Base-by-base conservation (phyloP, 1,140 invertebrate species). In the Euborellia annulipes region DNA sequence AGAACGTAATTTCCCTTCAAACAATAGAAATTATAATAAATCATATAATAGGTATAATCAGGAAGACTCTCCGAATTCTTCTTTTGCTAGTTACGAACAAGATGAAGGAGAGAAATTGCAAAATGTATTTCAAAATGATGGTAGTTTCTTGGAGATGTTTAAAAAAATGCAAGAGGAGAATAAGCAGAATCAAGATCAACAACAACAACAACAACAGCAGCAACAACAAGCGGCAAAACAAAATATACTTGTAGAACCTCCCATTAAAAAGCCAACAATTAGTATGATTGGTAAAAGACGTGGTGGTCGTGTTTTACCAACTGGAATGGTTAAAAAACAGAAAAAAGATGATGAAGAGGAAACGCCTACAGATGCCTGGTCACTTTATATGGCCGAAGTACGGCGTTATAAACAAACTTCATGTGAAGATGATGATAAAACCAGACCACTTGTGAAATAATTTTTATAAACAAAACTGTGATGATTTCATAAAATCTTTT, bases 361-460 rank as follows among this genome's bases (percentile, higher is more conserved):
- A 45, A 50, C 53, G 19, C 78, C 79, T 0, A 85, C 83, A 60
- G 87, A 92, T 64, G 85, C 88, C 6, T 93, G 88, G 88, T 83
- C 85, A 0, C 63, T 87, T 2, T 94, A 94, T 56, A 80, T 93
- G 76, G 81, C 80, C 20, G 89, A 93, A 73, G 89, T 94, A 6
- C 83, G 87, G 58, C 84, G 85, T 56, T 94, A 93, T 56, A 79
- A 85, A 58, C 85, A 89, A 60, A 82, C 85, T 38, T 86, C 83
- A 44, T 92, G 88, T 63, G 84, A 91, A 60, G 86, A 90, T 57
- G 87, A 92, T 59, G 63, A 65, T 7, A 90, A 89, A 63, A 92
- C 85, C 39, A 70, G 88, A 53, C 87, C 87, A 11, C 68, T 94
- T 41, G 87, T 93, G 36, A 92, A 93, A 76, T 93, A 76, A 68